These are phyloP conservation scores for Sitta europaea DNA, from an alignment of 2,113 vertebrate species.

Conservation along the genomic window DNA sequence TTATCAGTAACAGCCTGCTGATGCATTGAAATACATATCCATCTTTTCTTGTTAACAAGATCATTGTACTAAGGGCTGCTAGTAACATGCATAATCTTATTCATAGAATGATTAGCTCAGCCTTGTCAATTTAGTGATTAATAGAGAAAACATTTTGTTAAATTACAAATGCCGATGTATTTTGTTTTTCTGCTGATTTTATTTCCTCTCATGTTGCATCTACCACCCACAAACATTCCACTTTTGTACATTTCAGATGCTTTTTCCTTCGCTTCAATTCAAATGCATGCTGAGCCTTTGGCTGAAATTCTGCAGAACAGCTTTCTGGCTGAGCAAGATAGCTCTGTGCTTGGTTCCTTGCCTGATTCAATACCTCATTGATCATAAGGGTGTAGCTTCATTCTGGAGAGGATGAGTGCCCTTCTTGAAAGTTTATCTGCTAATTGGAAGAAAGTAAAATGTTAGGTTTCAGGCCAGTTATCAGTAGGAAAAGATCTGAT, in stretches of 20 bases:
- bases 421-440: constrained; percentile 19
- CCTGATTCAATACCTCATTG: not conserved
- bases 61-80: not conserved
- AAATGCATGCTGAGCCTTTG: constrained; percentile 15
- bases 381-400: not conserved
- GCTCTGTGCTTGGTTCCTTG: not conserved
- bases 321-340: constrained; percentile 25
- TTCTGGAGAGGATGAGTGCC: not conserved
- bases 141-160: constrained; percentile 14
- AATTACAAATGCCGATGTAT: not conserved
- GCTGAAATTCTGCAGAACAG: not conserved
- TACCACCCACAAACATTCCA: constrained; percentile 8
- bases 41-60: not conserved
- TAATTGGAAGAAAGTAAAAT: not conserved
- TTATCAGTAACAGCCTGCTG: constrained; percentile 2
- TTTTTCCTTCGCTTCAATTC: constrained; percentile 9
- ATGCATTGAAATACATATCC: not conserved
- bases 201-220: constrained; percentile 37
- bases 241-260: not conserved
- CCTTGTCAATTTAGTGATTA: constrained; percentile 11
- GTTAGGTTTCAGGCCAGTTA: not conserved
- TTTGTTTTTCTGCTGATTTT: constrained; percentile 10
- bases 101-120: constrained; percentile 8
- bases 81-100: not conserved
- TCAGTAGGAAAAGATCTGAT: not conserved